These are phyloP conservation scores for Alcedo atthis DNA, from an alignment of 2,797 vertebrate species.

Conservation along the genomic window DNA sequence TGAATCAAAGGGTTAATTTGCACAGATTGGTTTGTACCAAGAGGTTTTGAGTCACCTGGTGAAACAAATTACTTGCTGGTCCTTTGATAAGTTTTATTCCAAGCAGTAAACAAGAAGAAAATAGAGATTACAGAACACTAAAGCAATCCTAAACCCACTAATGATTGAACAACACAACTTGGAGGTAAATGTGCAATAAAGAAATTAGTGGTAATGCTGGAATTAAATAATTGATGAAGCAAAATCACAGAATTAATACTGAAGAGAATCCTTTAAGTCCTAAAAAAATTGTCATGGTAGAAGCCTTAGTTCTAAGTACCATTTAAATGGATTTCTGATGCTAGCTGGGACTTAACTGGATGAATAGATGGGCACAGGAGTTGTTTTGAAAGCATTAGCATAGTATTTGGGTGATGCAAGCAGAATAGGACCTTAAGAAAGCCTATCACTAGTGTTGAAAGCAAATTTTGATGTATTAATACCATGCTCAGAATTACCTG, in stretches of 20 bases:
- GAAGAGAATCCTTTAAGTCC: slow-evolving; percentile 14
- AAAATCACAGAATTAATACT: slow-evolving; percentile 27
- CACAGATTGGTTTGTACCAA: not conserved
- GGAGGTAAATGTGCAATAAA: not conserved
- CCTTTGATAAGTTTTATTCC: not conserved
- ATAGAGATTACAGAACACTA: not conserved
- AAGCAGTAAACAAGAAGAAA: not conserved
- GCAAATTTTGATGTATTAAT: not conserved
- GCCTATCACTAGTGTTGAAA: not conserved
- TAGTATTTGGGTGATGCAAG: not conserved
- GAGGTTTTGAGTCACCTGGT: not conserved
- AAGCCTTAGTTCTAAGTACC: not conserved
- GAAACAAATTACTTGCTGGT: not conserved
- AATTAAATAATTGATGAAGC: slow-evolving; percentile 24
- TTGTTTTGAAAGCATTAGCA: not conserved
- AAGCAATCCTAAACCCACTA: not conserved
- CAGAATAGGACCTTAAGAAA: not conserved
- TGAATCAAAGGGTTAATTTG: not conserved
- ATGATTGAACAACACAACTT: not conserved
- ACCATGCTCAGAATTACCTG: not conserved
- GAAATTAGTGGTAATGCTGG: not conserved
- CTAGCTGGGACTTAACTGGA: not conserved
- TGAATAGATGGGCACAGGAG: not conserved
- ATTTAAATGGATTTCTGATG: slow-evolving; percentile 3
- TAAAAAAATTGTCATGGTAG: not conserved